Percentiles rank a stretch among this genome's conserved stretches.
phyloP scores from a whole-genome alignment of 2,888 invertebrate genomes.

The Drosophila kuntzei region DNA sequence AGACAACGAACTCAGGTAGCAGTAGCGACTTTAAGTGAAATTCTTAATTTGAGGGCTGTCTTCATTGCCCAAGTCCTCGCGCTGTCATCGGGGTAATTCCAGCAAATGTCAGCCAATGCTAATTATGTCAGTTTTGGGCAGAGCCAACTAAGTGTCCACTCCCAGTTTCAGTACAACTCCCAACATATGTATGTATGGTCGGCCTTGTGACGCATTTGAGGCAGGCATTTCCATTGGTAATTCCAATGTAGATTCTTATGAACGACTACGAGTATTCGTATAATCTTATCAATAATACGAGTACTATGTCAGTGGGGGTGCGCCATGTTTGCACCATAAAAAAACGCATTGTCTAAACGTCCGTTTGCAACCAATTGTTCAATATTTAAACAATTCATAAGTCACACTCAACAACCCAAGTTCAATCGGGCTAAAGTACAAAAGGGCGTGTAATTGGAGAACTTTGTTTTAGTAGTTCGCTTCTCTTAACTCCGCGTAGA shows the following conservation, averaged over 20 bases:
- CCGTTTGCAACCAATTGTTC: slow-evolving; percentile 65
- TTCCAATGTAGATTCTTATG: slow-evolving; percentile 61
- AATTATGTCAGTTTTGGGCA: slow-evolving; percentile 46
- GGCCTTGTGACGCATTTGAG: slow-evolving; percentile 63
- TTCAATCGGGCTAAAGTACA: slow-evolving; percentile 52
- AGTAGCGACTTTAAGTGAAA: slow-evolving; percentile 61
- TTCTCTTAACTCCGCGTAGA: slow-evolving; percentile 22
- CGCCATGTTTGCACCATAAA: slow-evolving; percentile 51
- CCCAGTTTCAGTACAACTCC: slow-evolving; percentile 30
- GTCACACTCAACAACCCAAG: slow-evolving; percentile 35
- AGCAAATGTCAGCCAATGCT: slow-evolving; percentile 29
- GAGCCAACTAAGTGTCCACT: slow-evolving; percentile 31
- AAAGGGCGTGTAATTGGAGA: slow-evolving; percentile 67
- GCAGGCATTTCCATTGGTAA: slow-evolving; percentile 40
- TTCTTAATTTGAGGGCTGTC: slow-evolving; percentile 35
- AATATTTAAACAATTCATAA: slow-evolving; percentile 79
- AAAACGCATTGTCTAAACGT: slow-evolving; percentile 56
- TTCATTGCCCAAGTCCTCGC: slow-evolving; percentile 27
- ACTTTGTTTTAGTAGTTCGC: slow-evolving; percentile 60
- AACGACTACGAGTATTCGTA: slow-evolving; percentile 23
- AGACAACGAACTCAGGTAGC: slow-evolving; percentile 78
- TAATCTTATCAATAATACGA: slow-evolving; percentile 68
- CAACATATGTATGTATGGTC: slow-evolving; percentile 1
- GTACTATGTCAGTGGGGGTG: slow-evolving; percentile 44
- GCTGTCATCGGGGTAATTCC: slow-evolving; percentile 52